Evolutionary conservation across 1,140 invertebrate genomes (phyloP), one percentile per base, ranked within the genome.

Genomic region (Drosophila navojoa): DNA sequence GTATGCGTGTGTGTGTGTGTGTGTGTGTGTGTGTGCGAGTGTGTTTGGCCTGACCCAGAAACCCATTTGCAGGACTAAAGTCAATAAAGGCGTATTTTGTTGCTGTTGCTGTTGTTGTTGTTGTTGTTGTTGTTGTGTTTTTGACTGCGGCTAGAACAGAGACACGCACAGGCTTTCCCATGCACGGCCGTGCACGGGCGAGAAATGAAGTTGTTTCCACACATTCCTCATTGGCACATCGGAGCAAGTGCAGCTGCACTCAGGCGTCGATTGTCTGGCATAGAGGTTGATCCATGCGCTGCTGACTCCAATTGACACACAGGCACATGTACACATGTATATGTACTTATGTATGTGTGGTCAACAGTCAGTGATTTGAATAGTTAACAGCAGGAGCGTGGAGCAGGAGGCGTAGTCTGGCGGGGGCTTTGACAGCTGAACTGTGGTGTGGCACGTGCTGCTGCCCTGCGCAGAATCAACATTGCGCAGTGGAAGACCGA

Each of bases 341-440:
- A 45, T 45, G 9, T 32, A 11, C 27, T n/a, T n/a, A 7, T 29
- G 9, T 11, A 10, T 67, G 69, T 64, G 54, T 59, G 81, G 81
- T 87, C 82, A 87, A 60, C 60, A 86, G 69, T 84, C 81, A 84
- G 63, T 77, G 81, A 86, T 85, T 85, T 86, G 82, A 86, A 86
- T 81, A 62, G 15, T 49, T 15, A 29, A 35, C 16, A 52, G 53
- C 45, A 44, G n/a, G n/a, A n/a, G 64, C 64, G 53, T 4, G 15
- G 61, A 25, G 42, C 40, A 45, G 52, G 58, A 40, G 40, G 11
- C 25, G 25, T 67, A 49, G 47, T 59, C 58, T 57, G 0, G 32
- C 5, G 32, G 32, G 32, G 32, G 32, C 7, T 32, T 32, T 32
- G 78, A 81, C 67, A 76, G 77, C 77, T 80, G 78, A 79, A 80